Percentiles rank a stretch among this genome's conserved stretches.
These are phyloP conservation scores for Actinia tenebrosa DNA, from an alignment of 64 coral and sea anemone species.

Conservation along the genomic window DNA sequence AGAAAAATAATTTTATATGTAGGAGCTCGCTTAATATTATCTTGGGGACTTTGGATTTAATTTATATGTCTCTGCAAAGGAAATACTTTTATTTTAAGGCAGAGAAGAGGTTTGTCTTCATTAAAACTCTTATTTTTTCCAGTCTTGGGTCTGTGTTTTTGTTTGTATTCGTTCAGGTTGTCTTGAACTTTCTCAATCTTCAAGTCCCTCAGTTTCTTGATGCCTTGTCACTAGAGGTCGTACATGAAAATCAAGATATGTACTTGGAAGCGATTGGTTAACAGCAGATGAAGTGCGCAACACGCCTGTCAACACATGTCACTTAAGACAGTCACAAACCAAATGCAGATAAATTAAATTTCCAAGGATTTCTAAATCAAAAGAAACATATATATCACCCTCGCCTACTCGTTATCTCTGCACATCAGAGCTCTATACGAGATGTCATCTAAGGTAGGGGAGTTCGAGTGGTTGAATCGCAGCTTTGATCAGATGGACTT, in stretches of 20 bases:
- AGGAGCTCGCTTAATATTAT: slow-evolving; percentile 14
- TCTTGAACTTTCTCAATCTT: slow-evolving; percentile 9
- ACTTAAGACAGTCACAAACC: not conserved
- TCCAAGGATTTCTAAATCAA: not conserved
- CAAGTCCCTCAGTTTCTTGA: not conserved
- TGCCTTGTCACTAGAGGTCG: not conserved
- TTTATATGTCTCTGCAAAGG: slow-evolving; percentile 12
- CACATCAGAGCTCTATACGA: not conserved
- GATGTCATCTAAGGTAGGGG: not conserved
- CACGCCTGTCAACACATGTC: slow-evolving; percentile 73
- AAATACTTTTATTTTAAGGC: slow-evolving; percentile 19
- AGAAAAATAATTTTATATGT: slow-evolving; percentile 9
- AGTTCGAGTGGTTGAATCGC: not conserved
- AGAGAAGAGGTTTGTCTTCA: slow-evolving; percentile 1
- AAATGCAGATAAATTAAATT: not conserved
- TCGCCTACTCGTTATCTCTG: not conserved
- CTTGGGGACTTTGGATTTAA: slow-evolving; percentile 5
- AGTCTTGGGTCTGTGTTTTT: not conserved
- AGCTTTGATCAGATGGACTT: not conserved
- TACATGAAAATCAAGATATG: slow-evolving; percentile 45
- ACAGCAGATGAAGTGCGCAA: slow-evolving; percentile 49
- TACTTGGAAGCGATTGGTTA: slow-evolving; percentile 58
- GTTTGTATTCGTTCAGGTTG: not conserved
- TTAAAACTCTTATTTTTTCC: not conserved
- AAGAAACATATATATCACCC: not conserved